Base-by-base conservation (phyloP, 2,888 invertebrate genomes). In the Oscheius sp. region DNA sequence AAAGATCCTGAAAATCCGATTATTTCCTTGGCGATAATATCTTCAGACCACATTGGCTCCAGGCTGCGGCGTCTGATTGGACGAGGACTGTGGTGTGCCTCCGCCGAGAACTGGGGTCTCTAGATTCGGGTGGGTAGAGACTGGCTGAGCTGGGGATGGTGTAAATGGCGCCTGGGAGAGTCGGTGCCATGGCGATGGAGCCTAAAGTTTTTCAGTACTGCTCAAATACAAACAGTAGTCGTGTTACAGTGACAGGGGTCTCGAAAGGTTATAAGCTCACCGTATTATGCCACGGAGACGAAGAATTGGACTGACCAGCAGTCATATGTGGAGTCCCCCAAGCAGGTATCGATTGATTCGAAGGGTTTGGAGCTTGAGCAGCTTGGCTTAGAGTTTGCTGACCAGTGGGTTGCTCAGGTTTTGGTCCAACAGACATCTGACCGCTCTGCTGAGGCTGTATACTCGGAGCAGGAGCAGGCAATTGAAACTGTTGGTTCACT, bases 111-210 rank as follows among this genome's bases (percentile, higher is more conserved):
- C 57, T 5, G 47, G 50, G 2, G 42, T 53, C 47, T 32, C 60
- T 42, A 53, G 53, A 29, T n/a, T 53, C 53, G 3, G 21, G 10
- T 53, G 35, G 35, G n/a, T 42, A 42, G 42, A 42, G 42, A 42
- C 21, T 35, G 60, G 60, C 35, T 37, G 60, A 60, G 35, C 37
- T 35, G 63, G 4, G 2, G 51, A 32, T 29, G 51, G 42, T 60
- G 35, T n/a, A 1, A 55, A 51, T 1, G 74, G 71, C 0, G 74
- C 21, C 21, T 21, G 21, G 21, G 21, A 21, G 21, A 21, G 65
- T 7, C 66, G 75, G 53, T 75, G 75, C 78, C 74, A 74, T 51
- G 74, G 77, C 13, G 75, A 74, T 35, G 77, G 75, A 9, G 74
- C 77, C 58, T 53, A 11, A 53, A 53, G 29, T 53, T 53, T 53